Conservation (phyloP, 2,113 vertebrate species). For the Hemiscyllium ocellatum region DNA sequence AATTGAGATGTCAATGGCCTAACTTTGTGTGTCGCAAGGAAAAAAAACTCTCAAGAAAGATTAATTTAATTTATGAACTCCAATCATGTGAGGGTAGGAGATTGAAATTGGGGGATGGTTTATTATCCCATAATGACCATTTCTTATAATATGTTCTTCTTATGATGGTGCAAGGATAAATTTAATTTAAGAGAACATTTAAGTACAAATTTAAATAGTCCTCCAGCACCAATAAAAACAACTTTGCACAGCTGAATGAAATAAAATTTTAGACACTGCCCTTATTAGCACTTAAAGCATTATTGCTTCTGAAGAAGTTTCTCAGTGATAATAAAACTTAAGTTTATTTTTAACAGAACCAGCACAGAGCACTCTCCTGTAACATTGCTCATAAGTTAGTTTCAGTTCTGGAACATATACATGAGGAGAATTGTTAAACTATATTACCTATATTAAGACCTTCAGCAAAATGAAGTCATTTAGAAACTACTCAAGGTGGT, state of each 20-base stretch:
- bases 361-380: not conserved
- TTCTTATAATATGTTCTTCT: not conserved
- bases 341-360: not conserved
- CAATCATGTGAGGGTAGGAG: not conserved
- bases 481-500: not conserved
- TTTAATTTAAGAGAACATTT: not conserved
- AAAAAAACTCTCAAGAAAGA: not conserved
- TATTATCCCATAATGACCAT: not conserved
- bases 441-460: not conserved
- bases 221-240: not conserved
- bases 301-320: not conserved
- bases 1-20: not conserved
- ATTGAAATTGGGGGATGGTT: not conserved
- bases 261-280: not conserved
- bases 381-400: not conserved
- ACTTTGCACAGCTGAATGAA: not conserved
- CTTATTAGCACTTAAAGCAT: not conserved
- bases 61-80: not conserved
- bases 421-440: not conserved
- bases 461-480: not conserved
- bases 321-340: not conserved
- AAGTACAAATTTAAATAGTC: slow-evolving; percentile 11
- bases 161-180: not conserved
- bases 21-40: not conserved
- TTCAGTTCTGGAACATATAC: not conserved